Percentiles rank a stretch among this genome's conserved stretches.
phyloP scores from a whole-genome alignment of 2,888 invertebrate genomes.

The Scelioninae gen. 1 region DNA sequence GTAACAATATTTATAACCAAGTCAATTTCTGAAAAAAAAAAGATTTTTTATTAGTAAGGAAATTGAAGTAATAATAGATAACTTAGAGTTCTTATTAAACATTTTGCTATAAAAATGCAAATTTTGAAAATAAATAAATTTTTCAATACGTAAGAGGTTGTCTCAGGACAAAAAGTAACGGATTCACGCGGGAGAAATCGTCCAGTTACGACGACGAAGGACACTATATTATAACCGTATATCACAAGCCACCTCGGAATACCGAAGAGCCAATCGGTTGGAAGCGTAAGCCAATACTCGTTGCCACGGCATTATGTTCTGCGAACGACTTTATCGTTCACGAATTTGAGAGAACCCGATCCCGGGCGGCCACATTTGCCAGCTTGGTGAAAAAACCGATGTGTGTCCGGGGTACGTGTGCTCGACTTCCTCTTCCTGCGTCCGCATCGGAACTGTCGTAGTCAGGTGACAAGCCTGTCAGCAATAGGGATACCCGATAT shows the following conservation, averaged over 20 bases:
- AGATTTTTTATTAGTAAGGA: too few relatives aligned
- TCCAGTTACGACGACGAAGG: conserved; percentile 51
- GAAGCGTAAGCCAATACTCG: conserved; percentile 82
- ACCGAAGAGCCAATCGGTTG: conserved; percentile 81
- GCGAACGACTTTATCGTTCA: conserved; percentile 75
- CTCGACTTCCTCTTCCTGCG: conserved; percentile 83
- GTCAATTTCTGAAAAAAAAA: too few relatives aligned
- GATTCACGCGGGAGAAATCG: conserved; percentile 53
- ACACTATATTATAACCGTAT: conserved; percentile 49
- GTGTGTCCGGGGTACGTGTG: conserved; percentile 74
- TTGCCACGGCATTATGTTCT: conserved; percentile 60
- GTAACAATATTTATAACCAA: too few relatives aligned
- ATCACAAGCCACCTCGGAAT: conserved; percentile 76
- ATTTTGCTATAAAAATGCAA: too few relatives aligned
- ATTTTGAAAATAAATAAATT: too few relatives aligned
- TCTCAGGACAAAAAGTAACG: conserved; percentile 26
- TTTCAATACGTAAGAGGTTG: neutral
- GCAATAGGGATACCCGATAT: conserved; percentile 60
- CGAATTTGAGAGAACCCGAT: conserved; percentile 75
- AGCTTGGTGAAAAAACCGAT: conserved; percentile 65
- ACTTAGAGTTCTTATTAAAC: too few relatives aligned
- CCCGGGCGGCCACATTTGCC: conserved; percentile 71
- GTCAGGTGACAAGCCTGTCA: conserved; percentile 79
- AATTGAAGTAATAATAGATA: too few relatives aligned
- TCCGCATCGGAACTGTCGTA: conserved; percentile 80